These are phyloP conservation scores for Spongilla lacustris DNA, from an alignment of 37 sponge, comb jelly and placozoan species.

Conservation along the genomic window DNA sequence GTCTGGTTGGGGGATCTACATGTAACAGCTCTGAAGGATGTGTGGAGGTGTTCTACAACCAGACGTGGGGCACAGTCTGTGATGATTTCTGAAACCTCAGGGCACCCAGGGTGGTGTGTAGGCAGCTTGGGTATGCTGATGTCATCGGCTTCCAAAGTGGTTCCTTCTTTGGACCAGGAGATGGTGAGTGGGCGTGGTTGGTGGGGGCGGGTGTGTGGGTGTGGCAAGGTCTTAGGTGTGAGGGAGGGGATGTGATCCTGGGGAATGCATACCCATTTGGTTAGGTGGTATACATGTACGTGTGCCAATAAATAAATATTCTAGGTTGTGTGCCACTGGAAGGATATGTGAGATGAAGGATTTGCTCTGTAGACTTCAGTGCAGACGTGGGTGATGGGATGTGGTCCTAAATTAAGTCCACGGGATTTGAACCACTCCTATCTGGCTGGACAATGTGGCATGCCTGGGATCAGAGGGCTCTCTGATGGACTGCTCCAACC, in stretches of 20 bases:
- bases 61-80: constrained; percentile 77
- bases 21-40: constrained; percentile 30
- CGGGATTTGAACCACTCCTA: constrained; percentile 1
- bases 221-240: too few relatives aligned
- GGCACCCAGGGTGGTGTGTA: constrained; percentile 70
- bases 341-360: too few relatives aligned
- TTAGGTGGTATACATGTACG: too few relatives aligned
- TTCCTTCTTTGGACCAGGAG: constrained; percentile 36
- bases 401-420: too few relatives aligned
- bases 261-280: too few relatives aligned
- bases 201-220: too few relatives aligned
- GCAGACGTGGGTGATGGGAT: too few relatives aligned
- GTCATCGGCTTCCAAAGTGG: constrained; percentile 3
- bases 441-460: constrained; percentile 57
- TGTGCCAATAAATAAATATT: too few relatives aligned
- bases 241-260: too few relatives aligned
- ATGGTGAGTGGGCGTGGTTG: background rate
- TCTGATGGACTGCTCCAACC: constrained; percentile 31
- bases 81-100: constrained; percentile 66
- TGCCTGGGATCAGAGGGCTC: constrained; percentile 49
- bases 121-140: constrained; percentile 48
- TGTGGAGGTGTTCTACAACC: constrained; percentile 68
- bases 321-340: too few relatives aligned
- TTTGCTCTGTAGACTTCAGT: too few relatives aligned
- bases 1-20: constrained; percentile 44